Conservation (phyloP, 2,113 vertebrate species). For the Istiophorus platypterus region DNA sequence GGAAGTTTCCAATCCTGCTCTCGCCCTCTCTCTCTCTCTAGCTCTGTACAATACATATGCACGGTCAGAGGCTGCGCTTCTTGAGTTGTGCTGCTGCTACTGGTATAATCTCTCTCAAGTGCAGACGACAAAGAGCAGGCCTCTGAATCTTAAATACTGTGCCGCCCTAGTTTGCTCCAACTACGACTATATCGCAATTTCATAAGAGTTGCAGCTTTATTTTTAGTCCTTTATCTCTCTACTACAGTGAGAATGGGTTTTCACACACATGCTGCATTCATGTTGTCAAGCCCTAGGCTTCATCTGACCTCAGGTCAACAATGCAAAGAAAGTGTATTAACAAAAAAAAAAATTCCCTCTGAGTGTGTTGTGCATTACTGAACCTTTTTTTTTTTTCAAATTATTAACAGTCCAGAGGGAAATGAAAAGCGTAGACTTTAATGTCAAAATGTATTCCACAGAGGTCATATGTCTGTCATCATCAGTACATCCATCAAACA, state of each 20-base stretch:
- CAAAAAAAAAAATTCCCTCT: too few relatives aligned
- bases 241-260: background rate
- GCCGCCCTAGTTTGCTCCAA: slow-evolving; percentile 3
- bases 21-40: too few relatives aligned
- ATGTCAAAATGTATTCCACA: background rate
- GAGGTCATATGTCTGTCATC: slow-evolving; percentile 10
- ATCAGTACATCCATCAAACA: slow-evolving; percentile 1
- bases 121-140: slow-evolving; percentile 45
- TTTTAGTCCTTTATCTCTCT: slow-evolving; percentile 19
- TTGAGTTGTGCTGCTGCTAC: slow-evolving; percentile 22
- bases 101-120: slow-evolving; percentile 38
- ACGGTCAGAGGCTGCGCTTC: slow-evolving; percentile 6
- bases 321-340: background rate
- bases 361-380: background rate
- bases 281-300: background rate
- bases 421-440: background rate
- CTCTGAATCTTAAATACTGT: slow-evolving; percentile 45
- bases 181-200: slow-evolving; percentile 30
- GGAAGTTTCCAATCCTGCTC: slow-evolving; percentile 54
- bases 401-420: background rate
- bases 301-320: slow-evolving; percentile 4
- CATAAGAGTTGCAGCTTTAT: slow-evolving; percentile 36
- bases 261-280: background rate
- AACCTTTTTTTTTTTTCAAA: background rate
- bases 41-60: background rate